Evolutionary conservation across 2,888 invertebrate genomes (phyloP), one percentile per base, ranked within the genome.

Genomic region (Nasonia oneida): DNA sequence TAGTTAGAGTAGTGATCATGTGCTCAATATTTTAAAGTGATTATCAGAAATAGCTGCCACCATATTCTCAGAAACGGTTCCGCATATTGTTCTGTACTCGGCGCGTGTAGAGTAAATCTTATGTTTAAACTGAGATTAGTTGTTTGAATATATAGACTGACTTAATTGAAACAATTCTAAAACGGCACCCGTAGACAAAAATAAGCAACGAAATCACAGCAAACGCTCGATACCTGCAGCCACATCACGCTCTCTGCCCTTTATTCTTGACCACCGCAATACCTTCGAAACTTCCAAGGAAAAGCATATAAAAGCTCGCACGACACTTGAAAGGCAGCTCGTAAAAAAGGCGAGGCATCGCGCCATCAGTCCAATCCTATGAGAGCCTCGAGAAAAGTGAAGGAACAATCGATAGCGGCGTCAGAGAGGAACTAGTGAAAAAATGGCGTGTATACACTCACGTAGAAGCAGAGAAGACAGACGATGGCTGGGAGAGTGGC

Each of bases 401-500:
- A 67, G 14, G 6, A n/a, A 33, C n/a, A 67, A 67, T 67, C 67
- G 33, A 67, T 33, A 67, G 5, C 12, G 14, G 3, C 10, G 23
- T 23, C 10, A 2, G 33, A 67, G 67, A 29, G 2, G 12, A 29
- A 64, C 29, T 8, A 61, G 50, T 50, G 15, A 50, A 50, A 50
- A 50, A 50, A 15, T 0, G 57, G 67, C 10, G 67, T 23, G 33
- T 67, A 14, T 71, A 42, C 23, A 87, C 87, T 87, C 33, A 87
- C 87, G 73, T 85, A 53, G 57, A 74, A 3, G 39, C 73, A 85
- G 57, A 87, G 73, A 14, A 87, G 87, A 50, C 76, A 70, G 57
- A 95, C 94, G 75, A 97, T 94, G 14, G 96, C 94, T 33, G 95
- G 94, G 4, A 95, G 90, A 87, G 95, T 95, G 87, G 96, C 95